These are phyloP conservation scores for Caprella mutica DNA, from an alignment of 2,888 invertebrate species.

Conservation along the genomic window DNA sequence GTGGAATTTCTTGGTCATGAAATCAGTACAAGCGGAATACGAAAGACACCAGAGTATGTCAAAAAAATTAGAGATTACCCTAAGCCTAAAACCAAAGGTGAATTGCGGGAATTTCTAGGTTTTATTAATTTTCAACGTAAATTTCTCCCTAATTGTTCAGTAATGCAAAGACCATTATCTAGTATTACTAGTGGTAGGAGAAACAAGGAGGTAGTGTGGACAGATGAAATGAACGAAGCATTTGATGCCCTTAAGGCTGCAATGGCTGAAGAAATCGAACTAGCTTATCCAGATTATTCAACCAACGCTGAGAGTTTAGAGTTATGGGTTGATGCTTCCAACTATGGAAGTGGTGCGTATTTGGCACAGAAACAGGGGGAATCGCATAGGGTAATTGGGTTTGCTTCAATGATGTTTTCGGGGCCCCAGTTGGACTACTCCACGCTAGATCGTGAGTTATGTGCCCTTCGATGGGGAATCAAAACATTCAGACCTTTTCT, in stretches of 20 bases:
- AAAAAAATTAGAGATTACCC: background rate
- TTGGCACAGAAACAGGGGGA: background rate
- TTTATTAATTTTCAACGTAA: background rate
- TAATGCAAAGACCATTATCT: background rate
- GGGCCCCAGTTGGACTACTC: background rate
- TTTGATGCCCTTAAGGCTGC: background rate
- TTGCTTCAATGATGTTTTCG: background rate
- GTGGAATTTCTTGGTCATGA: background rate
- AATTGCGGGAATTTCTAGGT: background rate
- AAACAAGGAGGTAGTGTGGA: background rate
- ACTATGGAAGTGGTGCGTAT: background rate
- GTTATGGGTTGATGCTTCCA: background rate
- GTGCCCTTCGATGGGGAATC: background rate
- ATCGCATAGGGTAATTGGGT: background rate
- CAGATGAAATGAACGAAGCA: background rate
- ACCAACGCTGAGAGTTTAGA: background rate
- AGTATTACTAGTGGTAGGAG: background rate
- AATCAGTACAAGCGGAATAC: background rate
- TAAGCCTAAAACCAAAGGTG: background rate
- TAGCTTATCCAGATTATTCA: background rate
- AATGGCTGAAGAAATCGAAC: background rate
- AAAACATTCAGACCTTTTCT: background rate
- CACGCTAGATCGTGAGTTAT: background rate
- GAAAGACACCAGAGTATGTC: constrained; percentile 1
- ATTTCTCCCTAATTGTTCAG: background rate